Base-by-base conservation (phyloP, 2,888 invertebrate species). In the Schizotus pectinicornis region DNA sequence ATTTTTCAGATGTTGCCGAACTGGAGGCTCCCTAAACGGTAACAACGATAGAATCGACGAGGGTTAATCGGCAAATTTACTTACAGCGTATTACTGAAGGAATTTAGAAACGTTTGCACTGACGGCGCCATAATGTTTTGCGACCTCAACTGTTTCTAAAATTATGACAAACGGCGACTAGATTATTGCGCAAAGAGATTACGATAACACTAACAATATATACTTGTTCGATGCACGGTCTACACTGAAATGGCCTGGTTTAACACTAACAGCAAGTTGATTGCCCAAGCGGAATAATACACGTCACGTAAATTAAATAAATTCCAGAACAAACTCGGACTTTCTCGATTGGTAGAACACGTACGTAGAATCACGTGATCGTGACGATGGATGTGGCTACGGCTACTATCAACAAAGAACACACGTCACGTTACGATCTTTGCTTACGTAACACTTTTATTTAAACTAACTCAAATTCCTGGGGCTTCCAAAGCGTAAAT, bases 1-100 rank as follows among this genome's bases (percentile, higher is more conserved):
- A 89, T 95, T 95, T 81, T 94, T 93, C 73, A 98, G 83, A 82
- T 98, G 98, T 71, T 88, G 86, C 67, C 93, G 88, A 34, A 97
- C 92, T 66, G 90, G 90, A 32, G 89, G 87, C 79, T 96, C 96
- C 78, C 98, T 98, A 77, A 35, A 35, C 39, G 32, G 46, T 30
- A 12, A 56, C 22, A 38, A 49, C 12, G 9, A 38, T 34, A 9
- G 7, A n/a, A 38, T 30, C 11, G 35, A 6, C 8, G 12, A 42
- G 0, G 33, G 37, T 39, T 14, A 56, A 45, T 12, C 7, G 31
- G 14, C 36, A 48, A 51, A 39, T 36, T 22, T 79, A 88, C 89
- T 88, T 79, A 89, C 89, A 89, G 81, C 74, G 83, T 86, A 79
- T 84, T 86, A 77, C 85, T 86, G 80, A 89, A 89, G 67, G 88